Evolutionary conservation across 2,113 vertebrate genomes (phyloP), one percentile per base, ranked within the genome.

Genomic region (Leucoraja erinaceus): DNA sequence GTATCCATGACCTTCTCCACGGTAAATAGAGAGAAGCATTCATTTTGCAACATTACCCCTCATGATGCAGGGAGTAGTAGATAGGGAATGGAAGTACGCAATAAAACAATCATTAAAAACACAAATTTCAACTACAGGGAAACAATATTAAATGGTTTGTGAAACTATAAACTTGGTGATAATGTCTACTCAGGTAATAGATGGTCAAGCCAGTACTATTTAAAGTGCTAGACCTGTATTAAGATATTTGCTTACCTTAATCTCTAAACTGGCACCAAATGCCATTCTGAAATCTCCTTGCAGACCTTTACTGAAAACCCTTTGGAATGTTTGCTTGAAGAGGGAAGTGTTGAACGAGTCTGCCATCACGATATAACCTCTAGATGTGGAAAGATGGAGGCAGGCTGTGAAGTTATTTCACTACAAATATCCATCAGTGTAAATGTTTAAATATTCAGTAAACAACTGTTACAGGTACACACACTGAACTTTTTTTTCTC

Each of bases 321-420:
- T 96, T 95, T 99, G 98, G 95, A 99, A 99, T n/a, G 98, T 99
- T 96, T 99, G 99, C 95, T 98, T 99, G 96, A 99, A 99, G 93
- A 99, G 97, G 31, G 98, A 99, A 14, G 99, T 99, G 93, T 99
- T 99, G 96, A 99, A 99, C 86, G 99, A 99, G 95, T 99, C 98
- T 93, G 98, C 99, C 98, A 99, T 99, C 93, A 98, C 98, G 95
- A 99, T 97, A 95, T 99, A 96, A 54, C 99, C 99, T 72, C 99
- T 99, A 93, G 91, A 56, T 79, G 66, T 47, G 54, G 38, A 74
- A 72, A 91, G 9, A 4, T 25, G 31, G 88, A 70, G 31, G 54
- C 16, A 25, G 9, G 22, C 38, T 91, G 33, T 72, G 47, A 68
- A 70, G 38, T 72, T 91, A 88, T 88, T 88, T 66, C 28, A 31